Evolutionary conservation across 2,888 invertebrate species (phyloP), one percentile per base, ranked within the genome.

Genomic region (Andrena bicolor): DNA sequence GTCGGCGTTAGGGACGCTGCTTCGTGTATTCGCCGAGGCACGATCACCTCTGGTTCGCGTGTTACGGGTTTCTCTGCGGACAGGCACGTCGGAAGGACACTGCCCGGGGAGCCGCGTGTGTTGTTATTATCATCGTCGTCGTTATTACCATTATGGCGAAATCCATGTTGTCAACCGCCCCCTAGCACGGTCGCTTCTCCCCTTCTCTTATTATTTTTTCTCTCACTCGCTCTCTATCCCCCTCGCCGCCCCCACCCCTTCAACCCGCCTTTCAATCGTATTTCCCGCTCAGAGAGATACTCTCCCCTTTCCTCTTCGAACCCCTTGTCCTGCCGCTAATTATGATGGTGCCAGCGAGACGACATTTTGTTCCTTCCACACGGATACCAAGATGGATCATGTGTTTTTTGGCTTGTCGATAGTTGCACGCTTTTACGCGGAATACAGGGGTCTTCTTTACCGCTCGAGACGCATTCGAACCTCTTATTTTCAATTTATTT

Each of bases 281-380:
- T 91, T 90, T 90, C 88, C 90, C 91, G 89, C 87, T 90, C 87
- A 77, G 76, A 72, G 61, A 76, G 81, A 80, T 82, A 30, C 75
- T 72, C 82, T 78, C 83, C 78, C 70, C 82, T 84, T 83, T 73
- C 30, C 48, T 28, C 79, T 66, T 71, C 51, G 23, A 53, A 51
- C 53, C 76, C 83, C 76, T 48, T 63, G 35, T 26, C 88, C 73
- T 71, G 77, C 80, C 88, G 90, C 91, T 94, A 93, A 93, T 94
- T 93, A 93, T 93, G 93, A 93, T 92, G 92, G 93, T 88, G 85
- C 81, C 64, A 85, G 86, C 76, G 86, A 83, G 89, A 90, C 93
- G 93, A 93, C 93, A 94, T 93, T 94, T 94, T 94, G 93, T 93
- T 93, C 91, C 84, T 87, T 86, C 87, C 84, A 83, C 83, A 53